A percentile compares a stretch with the other conserved stretches of the same genome.
Conservation (phyloP, 2,797 vertebrate species). For the Gastrophryne carolinensis region DNA sequence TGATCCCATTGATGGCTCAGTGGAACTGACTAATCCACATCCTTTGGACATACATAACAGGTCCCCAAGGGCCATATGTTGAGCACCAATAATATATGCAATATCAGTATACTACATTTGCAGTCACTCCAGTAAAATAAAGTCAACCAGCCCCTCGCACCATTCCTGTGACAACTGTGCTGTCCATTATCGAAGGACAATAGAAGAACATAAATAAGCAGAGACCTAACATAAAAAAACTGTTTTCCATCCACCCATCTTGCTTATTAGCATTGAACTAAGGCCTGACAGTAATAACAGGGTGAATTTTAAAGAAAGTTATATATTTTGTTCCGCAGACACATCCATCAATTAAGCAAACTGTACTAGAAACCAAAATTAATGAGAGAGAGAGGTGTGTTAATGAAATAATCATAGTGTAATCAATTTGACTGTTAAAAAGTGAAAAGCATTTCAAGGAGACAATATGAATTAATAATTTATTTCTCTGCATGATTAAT, state of each 20-base stretch:
- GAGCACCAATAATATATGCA: no score
- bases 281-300: constrained; percentile 79
- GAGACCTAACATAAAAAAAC: constrained; percentile 53
- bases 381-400: constrained; percentile 85
- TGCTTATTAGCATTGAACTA: constrained; percentile 74
- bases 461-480: constrained; percentile 81
- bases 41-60: no score
- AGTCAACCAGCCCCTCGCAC: no score
- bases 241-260: constrained; percentile 65
- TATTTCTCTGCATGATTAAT: constrained; percentile 80
- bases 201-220: constrained; percentile 15
- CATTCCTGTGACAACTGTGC: no score
- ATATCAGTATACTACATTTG: no score
- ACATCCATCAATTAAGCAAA: constrained; percentile 80
- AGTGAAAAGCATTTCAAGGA: constrained; percentile 80
- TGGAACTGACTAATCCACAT: no score
- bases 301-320: constrained; percentile 78
- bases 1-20: no score
- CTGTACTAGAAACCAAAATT: constrained; percentile 77
- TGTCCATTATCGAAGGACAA: constrained; percentile 52
- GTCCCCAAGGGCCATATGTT: no score
- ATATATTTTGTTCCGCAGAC: constrained; percentile 70
- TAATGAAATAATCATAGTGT: constrained; percentile 86
- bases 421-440: constrained; percentile 85
- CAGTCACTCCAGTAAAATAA: no score